Evolutionary conservation across 1,140 invertebrate species (phyloP).

Genomic region (Calephelis nemesis): DNA sequence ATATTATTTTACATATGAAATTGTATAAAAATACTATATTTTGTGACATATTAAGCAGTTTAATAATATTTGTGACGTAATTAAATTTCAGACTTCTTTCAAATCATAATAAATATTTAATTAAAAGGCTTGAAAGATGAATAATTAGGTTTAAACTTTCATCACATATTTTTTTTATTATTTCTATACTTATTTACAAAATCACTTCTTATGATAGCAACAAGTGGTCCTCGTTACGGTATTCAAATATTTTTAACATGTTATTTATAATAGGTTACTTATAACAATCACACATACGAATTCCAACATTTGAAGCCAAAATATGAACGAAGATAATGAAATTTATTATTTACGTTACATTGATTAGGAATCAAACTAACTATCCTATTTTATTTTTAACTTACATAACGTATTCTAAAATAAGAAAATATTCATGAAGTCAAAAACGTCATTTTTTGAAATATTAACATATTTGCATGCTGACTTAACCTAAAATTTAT

Average conservation of each 20-base stretch:
- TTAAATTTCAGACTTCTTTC: too few relatives aligned
- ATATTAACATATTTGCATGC: too few relatives aligned
- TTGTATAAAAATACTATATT: too few relatives aligned
- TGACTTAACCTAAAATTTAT: too few relatives aligned
- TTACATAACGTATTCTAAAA: neutral
- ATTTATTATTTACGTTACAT: neutral
- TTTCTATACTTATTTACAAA: constrained; percentile 11
- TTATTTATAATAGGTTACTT: constrained; percentile 2
- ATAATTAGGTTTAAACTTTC: neutral
- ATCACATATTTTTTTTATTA: constrained; percentile 10
- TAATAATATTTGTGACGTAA: neutral
- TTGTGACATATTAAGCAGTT: constrained; percentile 1
- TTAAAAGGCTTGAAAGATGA: neutral
- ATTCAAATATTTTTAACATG: neutral
- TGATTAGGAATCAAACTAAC: constrained; percentile 15
- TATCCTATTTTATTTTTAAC: constrained; percentile 7
- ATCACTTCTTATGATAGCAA: constrained; percentile 10
- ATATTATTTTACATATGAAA: too few relatives aligned
- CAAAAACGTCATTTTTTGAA: neutral
- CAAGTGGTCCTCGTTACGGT: constrained; percentile 12
- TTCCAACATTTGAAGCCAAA: constrained; percentile 8
- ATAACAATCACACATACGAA: constrained; percentile 5
- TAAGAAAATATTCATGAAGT: neutral
- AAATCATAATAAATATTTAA: neutral
- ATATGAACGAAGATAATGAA: neutral